phyloP scores from a whole-genome alignment of 2,888 invertebrate species.

The Agriopis aurantiaria region DNA sequence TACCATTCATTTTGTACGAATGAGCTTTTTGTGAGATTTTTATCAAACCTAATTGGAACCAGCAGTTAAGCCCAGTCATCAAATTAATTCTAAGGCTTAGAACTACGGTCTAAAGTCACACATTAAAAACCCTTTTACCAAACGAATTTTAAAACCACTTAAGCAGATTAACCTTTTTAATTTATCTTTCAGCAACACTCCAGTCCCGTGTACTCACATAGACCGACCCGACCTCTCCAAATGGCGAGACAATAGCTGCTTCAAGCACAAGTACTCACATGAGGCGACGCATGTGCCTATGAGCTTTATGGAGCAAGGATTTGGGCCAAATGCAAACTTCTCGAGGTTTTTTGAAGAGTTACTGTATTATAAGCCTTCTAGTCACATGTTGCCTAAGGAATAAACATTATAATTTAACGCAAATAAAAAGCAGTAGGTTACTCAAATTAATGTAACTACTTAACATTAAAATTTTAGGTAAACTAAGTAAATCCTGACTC shows the following conservation, averaged over 20 bases:
- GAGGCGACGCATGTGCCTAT: constrained; percentile 40
- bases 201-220: constrained; percentile 62
- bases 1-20: no score
- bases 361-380: constrained; percentile 37
- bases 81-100: constrained; percentile 1
- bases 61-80: not conserved
- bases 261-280: constrained; percentile 46
- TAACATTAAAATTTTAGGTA: not conserved
- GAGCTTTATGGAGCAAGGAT: constrained; percentile 40
- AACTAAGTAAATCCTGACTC: no score
- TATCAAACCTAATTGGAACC: not conserved
- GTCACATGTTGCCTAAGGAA: constrained; percentile 12
- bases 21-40: no score
- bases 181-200: constrained; percentile 61
- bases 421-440: not conserved
- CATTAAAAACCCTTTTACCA: constrained; percentile 18
- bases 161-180: constrained; percentile 21
- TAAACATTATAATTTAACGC: not conserved
- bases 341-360: constrained; percentile 52
- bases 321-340: constrained; percentile 38
- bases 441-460: not conserved
- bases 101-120: constrained; percentile 7
- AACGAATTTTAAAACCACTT: constrained; percentile 16
- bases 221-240: constrained; percentile 57
- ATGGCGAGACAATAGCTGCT: constrained; percentile 66